These are phyloP conservation scores for Archegozetes longisetosus DNA, from an alignment of 1,140 invertebrate genomes.

Conservation along the genomic window DNA sequence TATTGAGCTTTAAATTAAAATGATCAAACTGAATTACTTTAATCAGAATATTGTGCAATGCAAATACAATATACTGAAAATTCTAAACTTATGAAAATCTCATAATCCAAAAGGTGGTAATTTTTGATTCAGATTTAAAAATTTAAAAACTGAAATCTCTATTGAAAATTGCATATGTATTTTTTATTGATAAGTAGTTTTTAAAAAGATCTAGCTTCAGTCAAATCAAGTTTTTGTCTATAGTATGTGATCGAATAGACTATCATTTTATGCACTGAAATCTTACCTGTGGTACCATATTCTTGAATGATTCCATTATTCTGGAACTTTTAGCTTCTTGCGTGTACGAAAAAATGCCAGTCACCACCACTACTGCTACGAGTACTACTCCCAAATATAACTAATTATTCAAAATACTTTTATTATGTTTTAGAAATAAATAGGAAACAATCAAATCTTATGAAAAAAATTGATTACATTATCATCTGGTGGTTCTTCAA, in stretches of 20 bases:
- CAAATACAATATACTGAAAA: too few species aligned
- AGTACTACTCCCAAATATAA: conserved; percentile 29
- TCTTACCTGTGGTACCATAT: conserved; percentile 53
- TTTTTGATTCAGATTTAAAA: too few species aligned
- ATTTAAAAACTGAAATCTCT: too few species aligned
- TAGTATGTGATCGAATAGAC: background rate
- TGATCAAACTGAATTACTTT: too few species aligned
- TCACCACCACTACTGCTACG: conserved; percentile 26
- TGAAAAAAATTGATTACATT: conserved; percentile 28
- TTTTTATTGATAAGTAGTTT: background rate
- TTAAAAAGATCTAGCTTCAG: too few species aligned
- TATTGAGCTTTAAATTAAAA: too few species aligned
- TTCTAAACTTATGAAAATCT: too few species aligned
- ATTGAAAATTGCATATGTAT: background rate
- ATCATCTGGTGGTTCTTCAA: conserved; percentile 32
- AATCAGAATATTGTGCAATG: too few species aligned
- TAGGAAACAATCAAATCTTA: background rate
- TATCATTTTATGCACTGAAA: conserved; percentile 78
- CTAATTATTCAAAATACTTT: conserved; percentile 22
- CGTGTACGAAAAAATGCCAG: conserved; percentile 29
- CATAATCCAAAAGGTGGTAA: too few species aligned
- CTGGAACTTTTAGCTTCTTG: conserved; percentile 28
- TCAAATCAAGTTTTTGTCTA: too few species aligned
- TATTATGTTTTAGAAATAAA: background rate
- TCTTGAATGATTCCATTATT: conserved; percentile 23